Conservation (phyloP, 2,113 vertebrate genomes). For the Arvicanthis niloticus region DNA sequence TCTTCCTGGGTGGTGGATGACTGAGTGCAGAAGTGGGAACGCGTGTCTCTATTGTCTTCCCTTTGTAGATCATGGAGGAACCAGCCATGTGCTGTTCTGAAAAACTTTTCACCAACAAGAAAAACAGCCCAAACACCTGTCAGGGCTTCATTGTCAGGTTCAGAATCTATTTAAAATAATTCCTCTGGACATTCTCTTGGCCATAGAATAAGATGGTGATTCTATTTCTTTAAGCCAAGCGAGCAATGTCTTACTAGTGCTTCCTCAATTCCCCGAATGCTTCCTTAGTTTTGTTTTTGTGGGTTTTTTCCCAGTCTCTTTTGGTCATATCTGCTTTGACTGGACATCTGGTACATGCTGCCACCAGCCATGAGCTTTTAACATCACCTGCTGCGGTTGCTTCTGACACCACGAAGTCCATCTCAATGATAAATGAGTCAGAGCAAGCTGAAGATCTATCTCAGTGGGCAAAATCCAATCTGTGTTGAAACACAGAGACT, state of each 20-base stretch:
- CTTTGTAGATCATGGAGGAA: not conserved
- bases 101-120: not conserved
- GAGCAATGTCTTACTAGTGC: not conserved
- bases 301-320: not conserved
- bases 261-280: not conserved
- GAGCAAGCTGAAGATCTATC: not conserved
- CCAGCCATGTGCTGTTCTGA: not conserved
- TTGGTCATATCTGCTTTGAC: not conserved
- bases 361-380: not conserved
- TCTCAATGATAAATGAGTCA: not conserved
- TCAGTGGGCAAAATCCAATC: not conserved
- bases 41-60: not conserved
- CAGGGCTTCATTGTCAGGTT: not conserved
- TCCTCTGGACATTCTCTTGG: not conserved
- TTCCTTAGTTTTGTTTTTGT: not conserved
- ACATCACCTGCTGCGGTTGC: not conserved
- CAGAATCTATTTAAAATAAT: not conserved
- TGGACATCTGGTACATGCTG: not conserved
- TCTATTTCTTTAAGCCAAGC: not conserved
- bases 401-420: not conserved
- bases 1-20: slow-evolving; percentile 42
- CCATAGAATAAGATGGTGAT: not conserved
- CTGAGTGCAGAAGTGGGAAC: not conserved
- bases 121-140: not conserved
- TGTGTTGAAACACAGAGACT: not conserved